Percentiles rank a stretch among this genome's conserved stretches.
These are phyloP conservation scores for Noturus placidus DNA, from an alignment of 2,113 vertebrate species.

Conservation along the genomic window DNA sequence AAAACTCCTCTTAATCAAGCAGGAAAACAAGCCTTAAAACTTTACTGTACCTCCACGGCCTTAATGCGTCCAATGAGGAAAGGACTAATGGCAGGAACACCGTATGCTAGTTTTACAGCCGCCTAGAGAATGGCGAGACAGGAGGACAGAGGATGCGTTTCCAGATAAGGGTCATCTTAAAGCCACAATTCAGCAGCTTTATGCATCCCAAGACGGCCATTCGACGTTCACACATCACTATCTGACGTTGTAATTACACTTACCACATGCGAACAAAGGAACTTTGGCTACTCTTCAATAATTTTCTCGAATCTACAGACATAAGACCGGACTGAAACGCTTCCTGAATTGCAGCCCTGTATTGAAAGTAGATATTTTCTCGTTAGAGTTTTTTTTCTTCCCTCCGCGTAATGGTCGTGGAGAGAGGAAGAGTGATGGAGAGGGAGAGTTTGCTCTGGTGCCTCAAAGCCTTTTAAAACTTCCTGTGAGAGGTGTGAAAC, in stretches of 20 bases:
- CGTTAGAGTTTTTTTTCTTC: constrained; percentile 13
- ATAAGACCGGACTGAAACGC: not conserved
- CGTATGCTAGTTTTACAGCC: constrained; percentile 61
- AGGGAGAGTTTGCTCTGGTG: constrained; percentile 11
- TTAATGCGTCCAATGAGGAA: constrained; percentile 56
- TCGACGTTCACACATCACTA: constrained; percentile 56
- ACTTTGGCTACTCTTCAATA: constrained; percentile 22
- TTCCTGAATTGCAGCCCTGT: constrained; percentile 8
- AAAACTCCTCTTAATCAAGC: constrained; percentile 36
- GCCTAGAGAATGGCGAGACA: constrained; percentile 46
- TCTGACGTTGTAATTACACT: constrained; percentile 59
- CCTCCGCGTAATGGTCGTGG: not conserved
- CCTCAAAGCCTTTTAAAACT: constrained; percentile 17
- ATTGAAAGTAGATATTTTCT: constrained; percentile 38
- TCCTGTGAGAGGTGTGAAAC: constrained; percentile 14
- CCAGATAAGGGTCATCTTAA: constrained; percentile 58
- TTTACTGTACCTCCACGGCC: constrained; percentile 36
- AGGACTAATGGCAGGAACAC: constrained; percentile 45
- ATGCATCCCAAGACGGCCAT: constrained; percentile 57
- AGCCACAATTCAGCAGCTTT: constrained; percentile 59
- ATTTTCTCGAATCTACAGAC: constrained; percentile 1
- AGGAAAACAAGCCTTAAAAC: constrained; percentile 38
- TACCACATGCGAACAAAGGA: constrained; percentile 46
- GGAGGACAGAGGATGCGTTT: constrained; percentile 48
- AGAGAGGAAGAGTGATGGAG: constrained; percentile 13